These are phyloP conservation scores for Lissocephala sabroskyi DNA, from an alignment of 2,888 invertebrate genomes.

Conservation along the genomic window DNA sequence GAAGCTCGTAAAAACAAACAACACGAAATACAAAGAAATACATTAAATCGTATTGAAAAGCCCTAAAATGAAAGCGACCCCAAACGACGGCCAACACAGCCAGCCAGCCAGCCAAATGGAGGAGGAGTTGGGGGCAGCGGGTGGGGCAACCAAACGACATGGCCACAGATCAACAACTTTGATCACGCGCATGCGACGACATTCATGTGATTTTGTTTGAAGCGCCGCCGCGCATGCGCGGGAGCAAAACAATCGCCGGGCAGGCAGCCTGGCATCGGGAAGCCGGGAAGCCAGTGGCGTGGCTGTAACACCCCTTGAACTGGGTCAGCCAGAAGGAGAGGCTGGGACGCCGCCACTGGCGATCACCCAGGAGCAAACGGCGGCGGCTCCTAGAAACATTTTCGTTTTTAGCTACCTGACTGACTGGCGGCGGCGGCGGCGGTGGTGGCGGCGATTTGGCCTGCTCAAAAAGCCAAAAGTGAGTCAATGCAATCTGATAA, in stretches of 20 bases:
- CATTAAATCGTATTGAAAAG: constrained; percentile 54
- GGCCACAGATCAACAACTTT: constrained; percentile 60
- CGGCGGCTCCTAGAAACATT: neutral
- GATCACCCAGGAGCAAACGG: neutral
- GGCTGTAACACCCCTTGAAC: neutral
- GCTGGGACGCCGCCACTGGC: constrained; percentile 34
- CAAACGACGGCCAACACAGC: no score
- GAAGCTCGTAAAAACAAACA: constrained; percentile 33
- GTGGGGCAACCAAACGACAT: constrained; percentile 23
- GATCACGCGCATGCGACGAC: constrained; percentile 66
- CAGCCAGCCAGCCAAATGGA: no score
- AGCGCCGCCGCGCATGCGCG: constrained; percentile 62
- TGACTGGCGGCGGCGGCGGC: neutral
- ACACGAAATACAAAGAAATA: constrained; percentile 30
- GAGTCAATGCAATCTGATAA: constrained; percentile 69
- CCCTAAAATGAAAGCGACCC: constrained; percentile 56
- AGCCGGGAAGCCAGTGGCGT: neutral
- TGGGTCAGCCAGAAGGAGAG: constrained; percentile 7
- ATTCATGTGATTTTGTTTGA: constrained; percentile 67
- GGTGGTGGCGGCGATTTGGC: neutral
- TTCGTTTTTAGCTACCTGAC: neutral
- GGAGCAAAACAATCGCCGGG: constrained; percentile 60
- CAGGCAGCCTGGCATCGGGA: neutral
- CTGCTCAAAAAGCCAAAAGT: constrained; percentile 58
- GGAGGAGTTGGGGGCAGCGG: constrained; percentile 7